Evolutionary conservation across 1,140 invertebrate genomes (phyloP), one percentile per base, ranked within the genome.

Genomic region (Papilio polytes): DNA sequence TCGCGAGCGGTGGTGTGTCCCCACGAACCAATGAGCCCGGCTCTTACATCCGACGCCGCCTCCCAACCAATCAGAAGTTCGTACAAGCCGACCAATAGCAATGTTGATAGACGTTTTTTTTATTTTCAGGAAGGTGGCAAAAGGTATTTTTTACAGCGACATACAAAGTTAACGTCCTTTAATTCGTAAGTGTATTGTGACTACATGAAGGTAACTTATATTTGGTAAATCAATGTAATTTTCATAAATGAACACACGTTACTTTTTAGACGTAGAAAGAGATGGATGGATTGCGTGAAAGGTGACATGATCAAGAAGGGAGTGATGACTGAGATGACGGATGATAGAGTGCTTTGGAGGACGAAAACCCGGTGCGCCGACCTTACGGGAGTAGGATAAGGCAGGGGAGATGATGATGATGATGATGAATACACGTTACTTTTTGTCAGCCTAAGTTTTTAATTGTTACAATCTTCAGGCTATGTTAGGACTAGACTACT

Each of bases 111-210:
- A 82, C 83, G 85, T 80, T 80, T 88, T 80, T 88, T 83, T 83
- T 88, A 84, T 89, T 91, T 93, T 92, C 89, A 90, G 87, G 87
- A 86, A 91, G 90, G 85, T 86, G 82, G 81, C 74, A 74, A 84
- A 41, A 85, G 87, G 85, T 84, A 88, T 91, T 89, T 91, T 48
- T 92, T 89, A 31, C 63, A 70, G 63, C 18, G 86, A 89, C 87
- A 84, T 78, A 86, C 84, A 22, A 53, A 48, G 74, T 53, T 26
- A 51, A n/a, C 46, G 3, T 74, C 83, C 80, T 81, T 80, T 80
- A 76, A 53, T 80, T 48, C 73, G 10, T 26, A 36, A 36, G 13
- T 36, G 63, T 70, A 70, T 70, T 31, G 9, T 31, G 13, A 66
- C 9, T 0, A 13, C 26, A 66, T 13, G 22, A 2, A 20, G 56